phyloP scores from a whole-genome alignment of 2,888 invertebrate genomes.

The Kryphioiulus occultus region DNA sequence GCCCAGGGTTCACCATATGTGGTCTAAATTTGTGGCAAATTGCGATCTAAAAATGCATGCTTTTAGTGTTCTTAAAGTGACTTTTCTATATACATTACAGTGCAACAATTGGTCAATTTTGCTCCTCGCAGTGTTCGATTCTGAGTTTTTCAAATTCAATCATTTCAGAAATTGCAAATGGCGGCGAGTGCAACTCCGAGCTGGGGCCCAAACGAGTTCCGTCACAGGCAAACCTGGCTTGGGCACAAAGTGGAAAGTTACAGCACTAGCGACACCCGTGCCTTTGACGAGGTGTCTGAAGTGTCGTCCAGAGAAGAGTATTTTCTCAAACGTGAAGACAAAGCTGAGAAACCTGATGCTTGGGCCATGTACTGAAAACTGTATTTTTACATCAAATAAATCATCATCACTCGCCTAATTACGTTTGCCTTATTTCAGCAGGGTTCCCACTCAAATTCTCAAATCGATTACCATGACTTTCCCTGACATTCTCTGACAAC shows the following conservation, averaged over 20 bases:
- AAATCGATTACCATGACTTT: too few species aligned
- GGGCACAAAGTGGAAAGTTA: constrained; percentile 25
- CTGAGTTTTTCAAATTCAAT: background rate
- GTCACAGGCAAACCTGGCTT: constrained; percentile 1
- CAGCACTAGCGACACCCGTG: background rate
- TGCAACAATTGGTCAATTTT: too few species aligned
- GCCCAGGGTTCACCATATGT: too few species aligned
- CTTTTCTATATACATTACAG: too few species aligned
- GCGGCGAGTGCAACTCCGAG: background rate
- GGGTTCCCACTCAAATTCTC: too few species aligned
- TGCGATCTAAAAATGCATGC: too few species aligned
- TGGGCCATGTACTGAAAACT: background rate
- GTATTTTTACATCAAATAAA: background rate
- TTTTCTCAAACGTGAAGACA: background rate
- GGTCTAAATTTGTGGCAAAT: too few species aligned
- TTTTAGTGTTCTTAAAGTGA: too few species aligned
- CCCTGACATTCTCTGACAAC: too few species aligned
- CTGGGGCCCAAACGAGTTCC: constrained; percentile 27
- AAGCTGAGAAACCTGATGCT: background rate
- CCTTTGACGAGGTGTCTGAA: background rate
- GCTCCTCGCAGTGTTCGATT: too few species aligned
- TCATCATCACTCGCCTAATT: too few species aligned
- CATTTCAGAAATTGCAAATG: constrained; percentile 41
- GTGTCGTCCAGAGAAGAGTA: background rate
- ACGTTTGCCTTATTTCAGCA: too few species aligned